phyloP scores from a whole-genome alignment of 1,140 invertebrate species.

The Bradynema listronoti region DNA sequence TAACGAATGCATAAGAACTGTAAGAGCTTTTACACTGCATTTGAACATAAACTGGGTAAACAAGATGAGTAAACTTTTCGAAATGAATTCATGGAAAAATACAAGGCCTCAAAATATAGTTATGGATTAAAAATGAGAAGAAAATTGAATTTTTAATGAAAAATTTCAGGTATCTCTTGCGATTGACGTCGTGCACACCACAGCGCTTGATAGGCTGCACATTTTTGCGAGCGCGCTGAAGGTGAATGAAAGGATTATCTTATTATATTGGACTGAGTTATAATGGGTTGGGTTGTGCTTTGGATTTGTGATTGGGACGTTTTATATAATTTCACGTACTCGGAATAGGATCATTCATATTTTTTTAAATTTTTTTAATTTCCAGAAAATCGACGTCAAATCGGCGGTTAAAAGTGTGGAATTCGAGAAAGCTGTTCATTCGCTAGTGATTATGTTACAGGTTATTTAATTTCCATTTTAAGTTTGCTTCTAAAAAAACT shows the following conservation, averaged over 20 bases:
- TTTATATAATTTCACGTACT: too few species aligned
- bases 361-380: conserved; percentile 1
- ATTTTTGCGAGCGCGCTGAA: conserved; percentile 45
- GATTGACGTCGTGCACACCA: conserved; percentile 49
- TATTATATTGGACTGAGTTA: too few species aligned
- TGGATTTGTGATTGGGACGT: too few species aligned
- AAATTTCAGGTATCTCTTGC: conserved; percentile 26
- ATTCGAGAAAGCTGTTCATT: conserved; percentile 45
- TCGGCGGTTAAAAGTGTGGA: conserved; percentile 33
- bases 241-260: background rate
- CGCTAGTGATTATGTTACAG: conserved; percentile 53
- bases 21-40: background rate
- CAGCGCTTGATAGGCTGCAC: conserved; percentile 39
- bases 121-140: background rate
- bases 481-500: too few species aligned
- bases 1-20: background rate
- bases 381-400: conserved; percentile 46
- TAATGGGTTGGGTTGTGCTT: too few species aligned
- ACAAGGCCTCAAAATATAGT: background rate
- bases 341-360: background rate
- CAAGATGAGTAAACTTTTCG: background rate
- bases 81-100: background rate
- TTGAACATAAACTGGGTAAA: background rate
- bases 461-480: conserved; percentile 16
- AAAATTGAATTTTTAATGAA: background rate